phyloP scores from a whole-genome alignment of 2,888 invertebrate species.

The Tetramorium bicarinatum region DNA sequence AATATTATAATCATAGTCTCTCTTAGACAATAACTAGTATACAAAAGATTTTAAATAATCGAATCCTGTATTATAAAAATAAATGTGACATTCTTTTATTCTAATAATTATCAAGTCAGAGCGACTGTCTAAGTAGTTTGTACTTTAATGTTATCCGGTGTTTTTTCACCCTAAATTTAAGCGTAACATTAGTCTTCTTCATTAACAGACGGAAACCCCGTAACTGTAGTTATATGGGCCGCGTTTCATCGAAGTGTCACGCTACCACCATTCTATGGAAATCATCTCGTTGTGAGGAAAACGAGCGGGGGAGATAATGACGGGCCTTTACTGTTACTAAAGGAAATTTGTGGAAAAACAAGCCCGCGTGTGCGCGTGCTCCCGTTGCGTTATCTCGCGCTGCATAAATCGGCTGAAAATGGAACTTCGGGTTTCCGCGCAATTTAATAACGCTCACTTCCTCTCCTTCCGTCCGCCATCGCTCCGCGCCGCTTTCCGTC shows the following conservation, averaged over 20 bases:
- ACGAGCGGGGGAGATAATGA: slow-evolving; percentile 45
- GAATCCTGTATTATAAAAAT: neutral
- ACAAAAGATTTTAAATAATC: neutral
- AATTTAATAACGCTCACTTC: slow-evolving; percentile 64
- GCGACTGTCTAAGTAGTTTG: neutral
- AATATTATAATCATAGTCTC: neutral
- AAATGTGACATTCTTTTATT: neutral
- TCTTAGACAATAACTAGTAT: neutral
- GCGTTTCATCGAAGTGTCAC: slow-evolving; percentile 31
- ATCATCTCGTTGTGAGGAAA: slow-evolving; percentile 35
- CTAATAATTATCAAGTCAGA: neutral
- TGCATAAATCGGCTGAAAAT: slow-evolving; percentile 62
- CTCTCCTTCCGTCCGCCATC: slow-evolving; percentile 36
- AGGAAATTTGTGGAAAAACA: slow-evolving; percentile 43
- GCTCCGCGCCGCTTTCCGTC: slow-evolving; percentile 26
- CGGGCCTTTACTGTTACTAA: slow-evolving; percentile 15
- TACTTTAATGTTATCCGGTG: neutral
- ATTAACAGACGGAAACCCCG: slow-evolving; percentile 27
- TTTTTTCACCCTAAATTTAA: slow-evolving; percentile 20
- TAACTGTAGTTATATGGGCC: slow-evolving; percentile 6
- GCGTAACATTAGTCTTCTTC: slow-evolving; percentile 1
- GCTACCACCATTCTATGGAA: slow-evolving; percentile 6
- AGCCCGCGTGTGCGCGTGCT: slow-evolving; percentile 38
- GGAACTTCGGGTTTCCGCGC: slow-evolving; percentile 63
- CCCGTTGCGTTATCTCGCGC: slow-evolving; percentile 54